These are phyloP conservation scores for Pinna nobilis DNA, from an alignment of 1,140 invertebrate genomes.

Conservation along the genomic window DNA sequence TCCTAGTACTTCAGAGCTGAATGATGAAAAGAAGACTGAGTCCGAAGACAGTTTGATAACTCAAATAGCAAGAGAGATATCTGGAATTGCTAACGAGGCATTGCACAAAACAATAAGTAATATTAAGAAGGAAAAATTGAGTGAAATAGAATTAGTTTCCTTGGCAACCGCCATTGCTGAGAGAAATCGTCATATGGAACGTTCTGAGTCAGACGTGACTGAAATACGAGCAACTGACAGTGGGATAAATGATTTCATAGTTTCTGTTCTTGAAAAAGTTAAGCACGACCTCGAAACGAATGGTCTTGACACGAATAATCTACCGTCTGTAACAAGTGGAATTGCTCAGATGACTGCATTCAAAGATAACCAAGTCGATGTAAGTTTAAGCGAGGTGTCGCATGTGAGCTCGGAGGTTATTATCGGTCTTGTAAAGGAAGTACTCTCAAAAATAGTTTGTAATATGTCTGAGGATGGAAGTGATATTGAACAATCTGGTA, in stretches of 20 bases:
- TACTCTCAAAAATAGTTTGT: neutral
- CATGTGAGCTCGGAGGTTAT: neutral
- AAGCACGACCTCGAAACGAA: slow-evolving; percentile 3
- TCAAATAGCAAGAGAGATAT: neutral
- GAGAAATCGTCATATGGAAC: neutral
- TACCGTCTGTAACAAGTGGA: neutral
- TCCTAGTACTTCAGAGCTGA: neutral
- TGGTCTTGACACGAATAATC: slow-evolving; percentile 7
- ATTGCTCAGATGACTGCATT: neutral
- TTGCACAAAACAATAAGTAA: slow-evolving; percentile 22
- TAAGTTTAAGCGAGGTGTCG: neutral
- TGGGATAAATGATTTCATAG: slow-evolving; percentile 20
- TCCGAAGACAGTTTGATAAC: neutral
- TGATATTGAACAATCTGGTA: too few species aligned
- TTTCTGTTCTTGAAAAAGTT: slow-evolving; percentile 26
- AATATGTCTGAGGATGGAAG: slow-evolving; percentile 4
- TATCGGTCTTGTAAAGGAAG: neutral
- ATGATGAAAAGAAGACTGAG: neutral
- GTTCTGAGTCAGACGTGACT: neutral
- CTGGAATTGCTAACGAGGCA: neutral
- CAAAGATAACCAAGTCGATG: neutral
- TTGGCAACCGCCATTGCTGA: slow-evolving; percentile 14
- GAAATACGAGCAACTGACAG: neutral
- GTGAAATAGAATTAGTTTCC: slow-evolving; percentile 13
- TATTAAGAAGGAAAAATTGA: slow-evolving; percentile 15